A percentile compares a stretch with the other conserved stretches of the same genome.
Conservation (phyloP, 2,113 vertebrate genomes). For the Daubentonia madagascariensis region DNA sequence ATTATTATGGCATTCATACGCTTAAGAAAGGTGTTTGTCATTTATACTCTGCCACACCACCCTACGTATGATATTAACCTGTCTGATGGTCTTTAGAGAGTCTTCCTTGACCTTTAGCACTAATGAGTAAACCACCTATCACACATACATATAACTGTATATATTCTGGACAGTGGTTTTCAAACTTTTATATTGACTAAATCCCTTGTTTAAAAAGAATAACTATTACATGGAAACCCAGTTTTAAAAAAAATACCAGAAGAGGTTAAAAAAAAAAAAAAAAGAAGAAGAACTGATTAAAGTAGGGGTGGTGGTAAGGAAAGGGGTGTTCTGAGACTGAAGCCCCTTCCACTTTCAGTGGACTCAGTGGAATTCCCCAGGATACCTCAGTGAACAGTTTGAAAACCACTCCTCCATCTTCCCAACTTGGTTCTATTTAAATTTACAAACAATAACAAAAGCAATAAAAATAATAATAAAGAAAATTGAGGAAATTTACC, state of each 20-base stretch:
- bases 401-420: background rate
- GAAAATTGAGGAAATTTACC: conserved; percentile 86
- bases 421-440: background rate
- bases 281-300: background rate
- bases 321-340: background rate
- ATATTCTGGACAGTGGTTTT: background rate
- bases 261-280: background rate
- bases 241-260: no score
- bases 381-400: background rate
- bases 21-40: background rate
- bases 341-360: accelerated
- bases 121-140: background rate
- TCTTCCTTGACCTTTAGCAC: background rate
- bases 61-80: no score
- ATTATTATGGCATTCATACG: background rate
- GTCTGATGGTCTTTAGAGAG: background rate
- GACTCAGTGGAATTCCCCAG: background rate
- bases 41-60: background rate
- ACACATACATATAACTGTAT: background rate
- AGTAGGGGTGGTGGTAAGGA: background rate
- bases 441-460: background rate
- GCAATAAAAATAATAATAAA: conserved; percentile 52
- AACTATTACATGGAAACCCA: background rate
- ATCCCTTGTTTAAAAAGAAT: conserved; percentile 18
- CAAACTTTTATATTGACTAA: background rate